phyloP scores from a whole-genome alignment of 64 coral and sea anemone species.

The Porites australiensis region DNA sequence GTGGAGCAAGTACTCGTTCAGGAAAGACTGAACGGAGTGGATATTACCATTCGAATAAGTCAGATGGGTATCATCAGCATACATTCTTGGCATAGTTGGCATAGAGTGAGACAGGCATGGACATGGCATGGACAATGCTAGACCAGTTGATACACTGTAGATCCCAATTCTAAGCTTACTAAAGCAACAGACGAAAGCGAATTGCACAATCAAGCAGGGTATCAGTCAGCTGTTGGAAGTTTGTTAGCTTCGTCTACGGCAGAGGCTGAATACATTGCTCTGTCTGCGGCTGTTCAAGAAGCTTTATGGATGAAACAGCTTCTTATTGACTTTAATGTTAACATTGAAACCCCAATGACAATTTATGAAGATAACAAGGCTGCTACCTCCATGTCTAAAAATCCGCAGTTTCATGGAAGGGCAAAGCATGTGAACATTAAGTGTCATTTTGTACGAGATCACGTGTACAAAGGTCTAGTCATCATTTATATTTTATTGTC shows the following conservation, averaged over 20 bases:
- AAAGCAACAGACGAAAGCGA: constrained; percentile 36
- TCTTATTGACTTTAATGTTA: constrained; percentile 43
- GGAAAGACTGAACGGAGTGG: too few species aligned
- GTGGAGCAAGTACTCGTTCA: too few species aligned
- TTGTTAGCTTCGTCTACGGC: constrained; percentile 65
- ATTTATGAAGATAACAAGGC: constrained; percentile 75
- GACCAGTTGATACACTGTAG: constrained; percentile 61
- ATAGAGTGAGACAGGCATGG: too few species aligned
- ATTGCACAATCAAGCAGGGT: constrained; percentile 23
- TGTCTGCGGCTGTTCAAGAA: constrained; percentile 62
- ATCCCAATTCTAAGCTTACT: constrained; percentile 56
- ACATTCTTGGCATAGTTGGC: too few species aligned
- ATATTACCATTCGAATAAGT: too few species aligned
- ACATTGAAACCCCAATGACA: constrained; percentile 7
- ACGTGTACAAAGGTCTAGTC: constrained; percentile 53
- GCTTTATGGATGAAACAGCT: constrained; percentile 74
- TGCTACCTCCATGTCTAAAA: constrained; percentile 67
- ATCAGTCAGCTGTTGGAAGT: constrained; percentile 64
- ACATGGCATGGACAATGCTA: constrained; percentile 67
- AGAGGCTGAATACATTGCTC: constrained; percentile 60
- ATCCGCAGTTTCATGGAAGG: constrained; percentile 75
- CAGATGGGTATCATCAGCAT: too few species aligned
- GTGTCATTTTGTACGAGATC: constrained; percentile 64
- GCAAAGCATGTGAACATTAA: constrained; percentile 71
- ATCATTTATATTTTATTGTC: constrained; percentile 58